Base-by-base conservation (phyloP, 1,140 invertebrate species). In the Steinernema feltiae region DNA sequence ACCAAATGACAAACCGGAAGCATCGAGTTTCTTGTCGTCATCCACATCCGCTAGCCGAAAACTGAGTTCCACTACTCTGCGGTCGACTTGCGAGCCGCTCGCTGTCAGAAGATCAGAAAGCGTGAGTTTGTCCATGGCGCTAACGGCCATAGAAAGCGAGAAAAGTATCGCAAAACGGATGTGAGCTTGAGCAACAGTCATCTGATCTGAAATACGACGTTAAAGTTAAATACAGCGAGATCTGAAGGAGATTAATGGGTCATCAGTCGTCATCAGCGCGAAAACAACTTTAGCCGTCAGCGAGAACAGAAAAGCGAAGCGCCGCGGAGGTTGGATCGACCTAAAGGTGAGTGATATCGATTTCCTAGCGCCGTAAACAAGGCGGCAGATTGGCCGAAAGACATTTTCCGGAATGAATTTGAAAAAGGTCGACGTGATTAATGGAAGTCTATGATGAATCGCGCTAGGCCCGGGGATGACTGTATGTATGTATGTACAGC, bases 221-320 rank as follows among this genome's bases (percentile, higher is more conserved):
- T 18, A 41, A 18, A 18, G 18, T 41, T 41, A 41, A 41, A 18
- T 7, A 41, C 7, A 41, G 18, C 18, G 35, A 41, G 7, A 41
- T 7, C 7, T 41, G 7, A 18, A 41, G 7, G 18, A 41, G 35
- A 41, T 41, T 7, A 18, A 41, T 18, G 35, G 18, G 7, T 18
- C 7, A 63, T 27, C 12, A 15, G 53, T 27, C 24, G 15, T 3
- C 12, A 21, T 3, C 12, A 12, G 53, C 53, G 24, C 15, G 53
- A 63, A 63, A 63, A 63, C 53, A 63, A 63, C 53, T 63, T 63
- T 63, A 63, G 24, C 7, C 53, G 53, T 63, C 53, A 7, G 15
- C 2, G 24, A 27, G 3, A 63, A 27, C 7, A 12, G 24, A 27
- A 63, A 63, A 63, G 53, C n/a, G n/a, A 41, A 18, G 35, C 53